phyloP scores from a whole-genome alignment of 2,888 invertebrate species.

The Pomacea canaliculata region DNA sequence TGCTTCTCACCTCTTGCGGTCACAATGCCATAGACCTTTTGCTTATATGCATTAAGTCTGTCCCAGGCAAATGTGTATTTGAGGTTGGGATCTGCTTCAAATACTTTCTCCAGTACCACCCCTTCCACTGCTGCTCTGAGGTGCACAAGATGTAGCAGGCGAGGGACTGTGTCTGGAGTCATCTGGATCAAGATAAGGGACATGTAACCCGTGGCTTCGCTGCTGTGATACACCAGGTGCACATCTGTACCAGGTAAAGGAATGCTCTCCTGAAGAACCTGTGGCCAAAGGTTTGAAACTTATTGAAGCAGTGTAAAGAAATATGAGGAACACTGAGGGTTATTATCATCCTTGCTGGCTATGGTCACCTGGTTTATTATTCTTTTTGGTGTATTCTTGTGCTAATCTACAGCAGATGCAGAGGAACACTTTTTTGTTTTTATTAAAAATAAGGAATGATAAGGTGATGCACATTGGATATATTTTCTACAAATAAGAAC shows the following conservation, averaged over 20 bases:
- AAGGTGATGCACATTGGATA: too few relatives aligned
- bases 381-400: too few relatives aligned
- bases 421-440: too few relatives aligned
- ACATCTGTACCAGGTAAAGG: conserved; percentile 93
- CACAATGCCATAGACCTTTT: conserved; percentile 97
- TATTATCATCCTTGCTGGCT: neutral
- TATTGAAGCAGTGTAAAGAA: neutral
- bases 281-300: conserved; percentile 41
- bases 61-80: conserved; percentile 98
- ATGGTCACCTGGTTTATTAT: too few relatives aligned
- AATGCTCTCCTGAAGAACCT: conserved; percentile 97
- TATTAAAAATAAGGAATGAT: too few relatives aligned
- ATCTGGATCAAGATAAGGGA: conserved; percentile 83
- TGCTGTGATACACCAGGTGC: conserved; percentile 94
- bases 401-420: too few relatives aligned
- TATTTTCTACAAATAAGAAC: too few relatives aligned
- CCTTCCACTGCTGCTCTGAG: conserved; percentile 92
- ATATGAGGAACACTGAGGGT: neutral
- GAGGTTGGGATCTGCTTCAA: conserved; percentile 95
- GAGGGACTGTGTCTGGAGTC: conserved; percentile 63
- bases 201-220: conserved; percentile 92
- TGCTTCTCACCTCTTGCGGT: conserved; percentile 81
- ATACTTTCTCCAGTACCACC: conserved; percentile 88
- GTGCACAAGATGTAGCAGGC: conserved; percentile 76
- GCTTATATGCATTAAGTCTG: conserved; percentile 95